Conservation (phyloP, 2,888 invertebrate genomes). For the Octonoba sinensis region DNA sequence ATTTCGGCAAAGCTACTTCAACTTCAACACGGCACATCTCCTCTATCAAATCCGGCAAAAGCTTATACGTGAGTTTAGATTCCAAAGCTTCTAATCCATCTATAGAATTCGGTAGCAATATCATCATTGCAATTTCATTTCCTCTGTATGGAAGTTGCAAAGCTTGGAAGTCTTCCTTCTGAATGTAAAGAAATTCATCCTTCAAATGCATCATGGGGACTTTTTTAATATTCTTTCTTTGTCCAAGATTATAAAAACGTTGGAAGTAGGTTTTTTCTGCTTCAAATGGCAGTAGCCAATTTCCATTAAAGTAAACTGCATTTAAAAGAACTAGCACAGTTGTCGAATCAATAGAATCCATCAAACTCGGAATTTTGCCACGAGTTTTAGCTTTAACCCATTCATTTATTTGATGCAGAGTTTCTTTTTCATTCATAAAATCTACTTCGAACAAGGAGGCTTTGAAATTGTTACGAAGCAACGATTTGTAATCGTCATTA, state of each 20-base stretch:
- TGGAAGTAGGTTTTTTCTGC: constrained; percentile 67
- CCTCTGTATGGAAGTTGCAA: constrained; percentile 44
- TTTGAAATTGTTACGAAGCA: constrained; percentile 51
- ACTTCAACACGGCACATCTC: too few relatives aligned
- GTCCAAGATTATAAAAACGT: constrained; percentile 33
- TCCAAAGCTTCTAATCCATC: constrained; percentile 5
- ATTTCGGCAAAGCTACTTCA: too few relatives aligned
- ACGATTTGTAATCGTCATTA: constrained; percentile 20
- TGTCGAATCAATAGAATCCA: constrained; percentile 36
- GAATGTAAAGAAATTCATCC: constrained; percentile 66
- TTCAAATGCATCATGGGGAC: constrained; percentile 70
- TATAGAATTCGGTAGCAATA: constrained; percentile 36
- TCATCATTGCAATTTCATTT: constrained; percentile 30
- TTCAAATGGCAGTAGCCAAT: constrained; percentile 71
- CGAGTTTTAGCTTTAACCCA: constrained; percentile 24
- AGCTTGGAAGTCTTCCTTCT: constrained; percentile 10
- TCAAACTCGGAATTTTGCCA: constrained; percentile 38
- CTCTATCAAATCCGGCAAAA: constrained; percentile 17
- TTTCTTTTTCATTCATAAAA: constrained; percentile 28
- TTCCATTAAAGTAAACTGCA: constrained; percentile 73
- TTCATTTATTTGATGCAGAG: constrained; percentile 20
- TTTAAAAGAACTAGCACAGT: constrained; percentile 72
- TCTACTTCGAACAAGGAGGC: constrained; percentile 41
- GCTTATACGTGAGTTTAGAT: constrained; percentile 11
- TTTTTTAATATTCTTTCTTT: constrained; percentile 17